These are phyloP conservation scores for Garra rufa DNA, from an alignment of 2,113 vertebrate genomes.

Conservation along the genomic window DNA sequence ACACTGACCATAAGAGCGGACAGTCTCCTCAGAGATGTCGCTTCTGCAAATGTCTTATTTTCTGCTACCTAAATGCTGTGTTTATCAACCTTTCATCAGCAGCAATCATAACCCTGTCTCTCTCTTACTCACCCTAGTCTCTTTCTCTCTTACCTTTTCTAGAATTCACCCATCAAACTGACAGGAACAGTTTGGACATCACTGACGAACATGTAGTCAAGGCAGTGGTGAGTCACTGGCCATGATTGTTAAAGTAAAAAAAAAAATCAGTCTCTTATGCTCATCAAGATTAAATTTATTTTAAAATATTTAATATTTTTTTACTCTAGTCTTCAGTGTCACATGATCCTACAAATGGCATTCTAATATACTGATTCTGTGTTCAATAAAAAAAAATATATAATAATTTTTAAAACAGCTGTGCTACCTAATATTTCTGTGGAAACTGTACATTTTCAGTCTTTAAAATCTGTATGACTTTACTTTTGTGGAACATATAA, in stretches of 20 bases:
- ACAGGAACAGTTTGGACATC: background rate
- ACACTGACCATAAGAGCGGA: background rate
- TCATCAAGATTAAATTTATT: background rate
- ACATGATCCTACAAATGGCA: background rate
- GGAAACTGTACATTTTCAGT: no score
- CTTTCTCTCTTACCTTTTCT: background rate
- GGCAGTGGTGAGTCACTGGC: conserved; percentile 18
- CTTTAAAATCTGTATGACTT: background rate
- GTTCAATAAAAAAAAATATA: no score
- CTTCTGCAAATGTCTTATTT: conserved; percentile 13
- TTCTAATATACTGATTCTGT: background rate
- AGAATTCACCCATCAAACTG: background rate
- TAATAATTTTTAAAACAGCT: no score
- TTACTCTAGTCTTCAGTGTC: background rate
- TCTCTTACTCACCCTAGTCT: background rate
- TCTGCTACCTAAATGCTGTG: background rate
- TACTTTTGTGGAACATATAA: background rate
- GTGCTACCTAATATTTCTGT: no score
- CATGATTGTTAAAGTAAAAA: background rate
- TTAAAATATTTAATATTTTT: background rate
- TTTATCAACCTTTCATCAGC: conserved; percentile 19
- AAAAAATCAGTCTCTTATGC: background rate
- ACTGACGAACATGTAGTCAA: conserved; percentile 12
- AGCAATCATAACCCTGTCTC: conserved; percentile 23
- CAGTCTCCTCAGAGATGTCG: background rate